phyloP scores from a whole-genome alignment of 2,888 invertebrate genomes.

The Melipona beecheii region DNA sequence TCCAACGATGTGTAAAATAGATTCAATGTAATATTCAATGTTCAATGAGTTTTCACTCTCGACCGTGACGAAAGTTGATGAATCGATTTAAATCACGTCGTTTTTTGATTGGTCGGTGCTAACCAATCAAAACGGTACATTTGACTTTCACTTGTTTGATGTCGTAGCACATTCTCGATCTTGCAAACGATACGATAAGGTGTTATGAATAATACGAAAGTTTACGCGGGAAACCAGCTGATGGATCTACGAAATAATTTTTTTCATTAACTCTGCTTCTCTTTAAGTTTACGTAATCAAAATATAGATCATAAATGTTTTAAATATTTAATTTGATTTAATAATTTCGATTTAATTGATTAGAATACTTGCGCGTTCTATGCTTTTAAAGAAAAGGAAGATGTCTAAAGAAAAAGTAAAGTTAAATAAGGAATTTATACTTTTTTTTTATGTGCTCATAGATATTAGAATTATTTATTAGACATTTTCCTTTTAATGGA shows the following conservation, averaged over 20 bases:
- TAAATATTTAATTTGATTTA: not conserved
- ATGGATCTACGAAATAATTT: not conserved
- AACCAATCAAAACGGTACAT: slow-evolving; percentile 21
- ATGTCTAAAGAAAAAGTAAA: not conserved
- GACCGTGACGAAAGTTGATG: not conserved
- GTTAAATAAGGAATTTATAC: not conserved
- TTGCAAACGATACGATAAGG: not conserved
- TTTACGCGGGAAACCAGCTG: slow-evolving; percentile 28
- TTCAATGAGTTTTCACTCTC: not conserved
- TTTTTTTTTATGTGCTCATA: not conserved
- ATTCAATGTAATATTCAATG: slow-evolving; percentile 11
- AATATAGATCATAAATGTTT: not conserved
- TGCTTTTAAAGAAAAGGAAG: not conserved
- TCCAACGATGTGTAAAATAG: slow-evolving; percentile 17
- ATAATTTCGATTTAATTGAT: no score
- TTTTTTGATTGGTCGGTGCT: slow-evolving; percentile 8
- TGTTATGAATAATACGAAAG: not conserved
- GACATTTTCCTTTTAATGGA: not conserved
- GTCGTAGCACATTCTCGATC: not conserved
- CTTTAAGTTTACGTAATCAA: not conserved
- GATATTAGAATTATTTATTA: no score
- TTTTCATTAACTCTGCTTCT: not conserved
- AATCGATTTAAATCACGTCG: not conserved
- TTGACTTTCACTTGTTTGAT: slow-evolving; percentile 9
- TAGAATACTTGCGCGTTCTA: not conserved